phyloP scores from a whole-genome alignment of 2,888 invertebrate genomes.

The Pegoplata infirma region DNA sequence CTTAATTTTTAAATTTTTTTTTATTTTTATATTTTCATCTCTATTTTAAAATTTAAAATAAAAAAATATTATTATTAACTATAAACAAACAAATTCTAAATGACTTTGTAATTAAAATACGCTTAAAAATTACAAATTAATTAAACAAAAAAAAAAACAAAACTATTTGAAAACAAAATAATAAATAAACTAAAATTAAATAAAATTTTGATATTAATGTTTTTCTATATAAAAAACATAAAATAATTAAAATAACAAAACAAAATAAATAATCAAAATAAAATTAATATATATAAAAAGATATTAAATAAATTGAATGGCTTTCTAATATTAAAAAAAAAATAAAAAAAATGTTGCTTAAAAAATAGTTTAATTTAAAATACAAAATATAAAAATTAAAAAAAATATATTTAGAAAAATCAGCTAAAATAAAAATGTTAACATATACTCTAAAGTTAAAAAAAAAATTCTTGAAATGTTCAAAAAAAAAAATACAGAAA shows the following conservation, averaged over 20 bases:
- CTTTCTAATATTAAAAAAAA: constrained; percentile 26
- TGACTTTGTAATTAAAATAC: constrained; percentile 61
- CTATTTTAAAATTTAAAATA: no score
- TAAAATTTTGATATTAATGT: constrained; percentile 59
- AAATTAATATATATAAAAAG: not conserved
- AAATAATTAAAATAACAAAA: constrained; percentile 1
- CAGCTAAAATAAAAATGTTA: constrained; percentile 17
- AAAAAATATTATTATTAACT: constrained; percentile 11
- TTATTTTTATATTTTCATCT: not conserved
- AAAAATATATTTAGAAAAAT: constrained; percentile 4
- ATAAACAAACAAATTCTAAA: constrained; percentile 49
- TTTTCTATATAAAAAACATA: constrained; percentile 34
- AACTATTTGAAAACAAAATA: constrained; percentile 12
- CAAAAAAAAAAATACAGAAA: constrained; percentile 4
- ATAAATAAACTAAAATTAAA: constrained; percentile 1
- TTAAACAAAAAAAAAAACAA: constrained; percentile 11
- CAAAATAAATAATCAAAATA: constrained; percentile 2
- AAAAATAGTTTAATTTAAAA: constrained; percentile 5
- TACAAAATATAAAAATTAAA: constrained; percentile 2
- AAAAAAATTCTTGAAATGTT: constrained; percentile 20
- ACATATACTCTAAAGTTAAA: constrained; percentile 12
- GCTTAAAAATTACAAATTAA: constrained; percentile 49
- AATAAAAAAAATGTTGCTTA: constrained; percentile 35
- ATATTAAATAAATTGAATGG: constrained; percentile 26
- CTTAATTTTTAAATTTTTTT: not conserved